phyloP scores from a whole-genome alignment of 1,140 invertebrate genomes.

The Drosophila baimaii region DNA sequence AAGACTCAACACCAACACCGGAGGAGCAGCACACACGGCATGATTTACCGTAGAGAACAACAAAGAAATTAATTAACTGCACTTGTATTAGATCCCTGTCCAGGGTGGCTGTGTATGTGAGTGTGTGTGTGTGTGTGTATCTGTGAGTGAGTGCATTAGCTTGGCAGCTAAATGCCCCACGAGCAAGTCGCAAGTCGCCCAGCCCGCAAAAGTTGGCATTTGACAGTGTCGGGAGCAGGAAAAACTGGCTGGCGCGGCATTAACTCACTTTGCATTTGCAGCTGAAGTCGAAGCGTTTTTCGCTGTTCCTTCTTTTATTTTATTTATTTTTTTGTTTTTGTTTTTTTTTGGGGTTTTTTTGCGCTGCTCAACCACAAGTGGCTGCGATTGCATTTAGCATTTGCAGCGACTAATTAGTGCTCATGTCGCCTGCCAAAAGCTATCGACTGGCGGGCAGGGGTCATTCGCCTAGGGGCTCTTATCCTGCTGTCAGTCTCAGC shows the following conservation, averaged over 20 bases:
- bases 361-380: conserved; percentile 51
- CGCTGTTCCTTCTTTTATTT: conserved; percentile 43
- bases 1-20: conserved; percentile 43
- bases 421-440: conserved; percentile 76
- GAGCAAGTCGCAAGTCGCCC: conserved; percentile 51
- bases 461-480: conserved; percentile 58
- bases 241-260: conserved; percentile 74
- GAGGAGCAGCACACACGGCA: conserved; percentile 61
- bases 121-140: conserved; percentile 31
- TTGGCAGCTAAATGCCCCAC: conserved; percentile 73
- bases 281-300: conserved; percentile 36
- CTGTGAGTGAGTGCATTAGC: conserved; percentile 75
- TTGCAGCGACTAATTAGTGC: conserved; percentile 75
- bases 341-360: conserved; percentile 16
- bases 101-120: conserved; percentile 1
- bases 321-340: conserved; percentile 14
- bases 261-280: conserved; percentile 77
- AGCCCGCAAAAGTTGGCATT: conserved; percentile 66
- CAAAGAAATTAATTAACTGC: conserved; percentile 83
- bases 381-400: conserved; percentile 54
- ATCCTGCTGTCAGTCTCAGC: conserved; percentile 54
- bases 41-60: conserved; percentile 82
- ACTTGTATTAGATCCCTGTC: conserved; percentile 60
- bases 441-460: conserved; percentile 60
- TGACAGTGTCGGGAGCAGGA: conserved; percentile 77